A percentile compares a stretch with the other conserved stretches of the same genome.
Conservation (phyloP, 2,888 invertebrate species). For the Xiphydria camelus region DNA sequence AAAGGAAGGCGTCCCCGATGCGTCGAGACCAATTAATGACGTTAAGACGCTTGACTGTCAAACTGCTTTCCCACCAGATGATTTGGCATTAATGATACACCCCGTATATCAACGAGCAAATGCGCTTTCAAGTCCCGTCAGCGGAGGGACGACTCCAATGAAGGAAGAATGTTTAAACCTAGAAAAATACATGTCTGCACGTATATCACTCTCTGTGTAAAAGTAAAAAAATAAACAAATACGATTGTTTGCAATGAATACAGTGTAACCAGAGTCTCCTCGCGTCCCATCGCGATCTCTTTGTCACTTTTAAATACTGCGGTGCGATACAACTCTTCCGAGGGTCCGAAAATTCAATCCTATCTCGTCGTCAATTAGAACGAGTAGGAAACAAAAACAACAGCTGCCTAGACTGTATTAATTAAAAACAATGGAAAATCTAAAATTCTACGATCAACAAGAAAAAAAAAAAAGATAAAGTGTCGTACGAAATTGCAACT, state of each 20-base stretch:
- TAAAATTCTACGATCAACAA: constrained; percentile 6
- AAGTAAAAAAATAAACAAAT: constrained; percentile 18
- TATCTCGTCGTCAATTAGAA: no score
- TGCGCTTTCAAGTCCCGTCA: no score
- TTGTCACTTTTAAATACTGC: neutral
- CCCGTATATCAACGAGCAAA: no score
- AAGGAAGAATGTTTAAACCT: no score
- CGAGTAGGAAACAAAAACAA: no score
- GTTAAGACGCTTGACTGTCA: no score
- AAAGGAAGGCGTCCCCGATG: no score
- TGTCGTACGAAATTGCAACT: constrained; percentile 9
- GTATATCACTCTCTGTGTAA: constrained; percentile 8
- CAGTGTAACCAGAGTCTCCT: neutral
- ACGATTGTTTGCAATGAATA: constrained; percentile 4
- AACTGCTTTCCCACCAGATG: no score
- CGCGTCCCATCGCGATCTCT: neutral
- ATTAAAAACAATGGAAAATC: constrained; percentile 6
- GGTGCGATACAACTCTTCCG: no score
- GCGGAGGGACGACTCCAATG: no score
- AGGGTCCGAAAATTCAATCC: neutral
- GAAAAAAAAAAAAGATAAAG: neutral
- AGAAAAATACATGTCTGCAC: constrained; percentile 2
- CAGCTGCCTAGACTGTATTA: neutral
- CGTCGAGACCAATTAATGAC: no score
- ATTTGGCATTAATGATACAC: no score